Conservation (phyloP, 1,140 invertebrate genomes). For the Anastrepha obliqua region DNA sequence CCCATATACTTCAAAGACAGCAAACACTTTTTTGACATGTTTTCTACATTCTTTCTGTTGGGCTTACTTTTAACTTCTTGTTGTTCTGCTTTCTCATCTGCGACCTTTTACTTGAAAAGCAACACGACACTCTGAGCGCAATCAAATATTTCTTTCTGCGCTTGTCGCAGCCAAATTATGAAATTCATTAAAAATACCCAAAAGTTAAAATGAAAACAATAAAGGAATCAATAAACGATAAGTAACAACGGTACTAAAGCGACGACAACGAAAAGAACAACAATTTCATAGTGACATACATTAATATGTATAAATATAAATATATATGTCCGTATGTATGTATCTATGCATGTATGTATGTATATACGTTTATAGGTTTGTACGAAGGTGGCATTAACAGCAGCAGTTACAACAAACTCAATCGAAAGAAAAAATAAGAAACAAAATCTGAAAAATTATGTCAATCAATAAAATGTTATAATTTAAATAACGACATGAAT, state of each 20-base stretch:
- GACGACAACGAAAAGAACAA: not conserved
- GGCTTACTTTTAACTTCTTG: not conserved
- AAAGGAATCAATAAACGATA: conserved; percentile 35
- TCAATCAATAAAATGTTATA: conserved; percentile 53
- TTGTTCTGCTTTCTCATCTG: not conserved
- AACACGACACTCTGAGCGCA: not conserved
- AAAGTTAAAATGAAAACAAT: conserved; percentile 26
- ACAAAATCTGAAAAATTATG: conserved; percentile 28
- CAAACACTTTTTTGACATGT: not conserved
- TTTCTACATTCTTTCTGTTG: not conserved
- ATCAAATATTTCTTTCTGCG: conserved; percentile 36
- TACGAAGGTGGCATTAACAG: conserved; percentile 16
- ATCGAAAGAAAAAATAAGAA: not conserved
- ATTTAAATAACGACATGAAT: conserved; percentile 48
- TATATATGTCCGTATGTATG: not conserved
- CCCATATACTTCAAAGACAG: not conserved
- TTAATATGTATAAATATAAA: not conserved
- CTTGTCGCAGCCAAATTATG: conserved; percentile 34
- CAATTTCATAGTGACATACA: not conserved
- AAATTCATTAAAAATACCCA: conserved; percentile 40
- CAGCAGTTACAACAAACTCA: not conserved
- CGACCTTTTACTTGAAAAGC: not conserved
- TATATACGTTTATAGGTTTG: not conserved
- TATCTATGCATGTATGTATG: not conserved
- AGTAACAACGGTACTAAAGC: conserved; percentile 24